phyloP scores from a whole-genome alignment of 2,113 vertebrate genomes.

The Ailuropoda melanoleuca region DNA sequence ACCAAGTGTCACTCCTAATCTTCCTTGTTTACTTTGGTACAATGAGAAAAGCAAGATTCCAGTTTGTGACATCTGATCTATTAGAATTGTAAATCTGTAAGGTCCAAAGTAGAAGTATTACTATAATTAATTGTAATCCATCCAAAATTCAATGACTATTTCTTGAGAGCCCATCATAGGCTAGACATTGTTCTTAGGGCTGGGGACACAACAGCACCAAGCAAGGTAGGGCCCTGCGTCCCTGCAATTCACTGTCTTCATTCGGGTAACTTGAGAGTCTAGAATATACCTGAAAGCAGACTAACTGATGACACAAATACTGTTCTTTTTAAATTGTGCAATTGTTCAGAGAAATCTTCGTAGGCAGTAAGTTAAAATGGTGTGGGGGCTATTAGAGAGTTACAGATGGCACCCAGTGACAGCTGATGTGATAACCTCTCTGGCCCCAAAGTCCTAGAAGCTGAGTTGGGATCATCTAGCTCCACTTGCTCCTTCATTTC shows the following conservation, averaged over 20 bases:
- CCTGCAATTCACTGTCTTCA: not conserved
- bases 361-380: not conserved
- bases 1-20: not conserved
- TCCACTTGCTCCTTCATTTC: not conserved
- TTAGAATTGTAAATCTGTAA: conserved; percentile 14
- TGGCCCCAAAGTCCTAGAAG: not conserved
- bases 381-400: not conserved
- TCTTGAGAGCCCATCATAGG: not conserved
- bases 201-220: not conserved
- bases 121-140: not conserved
- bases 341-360: conserved; percentile 5
- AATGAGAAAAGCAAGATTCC: not conserved
- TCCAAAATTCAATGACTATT: not conserved
- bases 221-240: not conserved
- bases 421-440: not conserved
- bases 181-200: not conserved
- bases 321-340: not conserved
- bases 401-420: not conserved
- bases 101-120: not conserved
- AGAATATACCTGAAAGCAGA: not conserved
- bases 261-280: not conserved
- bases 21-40: not conserved
- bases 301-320: not conserved
- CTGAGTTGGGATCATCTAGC: not conserved
- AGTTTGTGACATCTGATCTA: not conserved